These are phyloP conservation scores for Colius striatus DNA, from an alignment of 2,113 vertebrate species.

Conservation along the genomic window DNA sequence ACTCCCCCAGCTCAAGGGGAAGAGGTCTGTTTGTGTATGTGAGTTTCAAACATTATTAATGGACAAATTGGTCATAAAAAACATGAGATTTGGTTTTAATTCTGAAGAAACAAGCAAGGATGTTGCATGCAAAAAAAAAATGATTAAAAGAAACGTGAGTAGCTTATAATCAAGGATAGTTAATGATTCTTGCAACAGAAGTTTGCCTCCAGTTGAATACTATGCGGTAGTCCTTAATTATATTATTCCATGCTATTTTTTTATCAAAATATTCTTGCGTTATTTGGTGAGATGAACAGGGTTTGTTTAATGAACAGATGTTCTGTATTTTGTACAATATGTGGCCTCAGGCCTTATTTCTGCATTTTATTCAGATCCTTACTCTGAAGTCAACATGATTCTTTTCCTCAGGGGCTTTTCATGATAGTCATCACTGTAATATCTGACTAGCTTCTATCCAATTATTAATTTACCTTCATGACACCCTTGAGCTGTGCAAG, in stretches of 20 bases:
- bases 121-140: not conserved
- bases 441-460: slow-evolving; percentile 13
- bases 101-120: not conserved
- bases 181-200: not conserved
- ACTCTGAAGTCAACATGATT: slow-evolving; percentile 19
- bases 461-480: slow-evolving; percentile 50
- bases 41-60: not conserved
- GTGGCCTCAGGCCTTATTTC: slow-evolving; percentile 25
- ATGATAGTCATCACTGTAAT: slow-evolving; percentile 5
- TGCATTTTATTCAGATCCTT: slow-evolving; percentile 5
- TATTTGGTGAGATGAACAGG: not conserved
- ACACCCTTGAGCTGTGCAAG: slow-evolving; percentile 30
- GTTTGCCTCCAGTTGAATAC: not conserved
- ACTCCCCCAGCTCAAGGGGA: not conserved
- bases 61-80: not conserved
- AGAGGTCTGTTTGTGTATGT: not conserved
- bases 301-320: slow-evolving; percentile 55
- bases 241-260: not conserved
- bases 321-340: slow-evolving; percentile 6
- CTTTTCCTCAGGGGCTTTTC: slow-evolving; percentile 3
- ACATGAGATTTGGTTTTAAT: not conserved
- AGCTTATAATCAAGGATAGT: not conserved
- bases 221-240: slow-evolving; percentile 13
- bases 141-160: not conserved
- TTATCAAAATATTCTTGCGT: not conserved